These are phyloP conservation scores for Chrysolina haemoptera DNA, from an alignment of 2,888 invertebrate species.

Conservation along the genomic window DNA sequence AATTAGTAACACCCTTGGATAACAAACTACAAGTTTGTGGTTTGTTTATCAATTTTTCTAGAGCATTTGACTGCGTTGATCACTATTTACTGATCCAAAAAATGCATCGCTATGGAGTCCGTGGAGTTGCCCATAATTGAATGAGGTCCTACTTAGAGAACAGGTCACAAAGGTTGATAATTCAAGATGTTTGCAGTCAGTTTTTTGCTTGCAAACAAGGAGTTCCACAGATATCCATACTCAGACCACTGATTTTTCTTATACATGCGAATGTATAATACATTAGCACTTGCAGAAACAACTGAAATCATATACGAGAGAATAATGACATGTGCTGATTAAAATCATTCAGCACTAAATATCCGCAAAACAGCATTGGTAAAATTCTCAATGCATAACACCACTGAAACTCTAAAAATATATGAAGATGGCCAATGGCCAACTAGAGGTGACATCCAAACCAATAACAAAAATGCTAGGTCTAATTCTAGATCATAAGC, in stretches of 20 bases:
- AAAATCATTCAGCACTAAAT: too few relatives aligned
- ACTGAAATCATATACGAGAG: neutral
- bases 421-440: too few relatives aligned
- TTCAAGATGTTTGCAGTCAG: neutral
- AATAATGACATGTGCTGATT: too few relatives aligned
- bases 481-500: neutral
- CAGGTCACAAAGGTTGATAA: too few relatives aligned
- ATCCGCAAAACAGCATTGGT: too few relatives aligned
- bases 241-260: too few relatives aligned
- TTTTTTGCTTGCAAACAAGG: neutral
- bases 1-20: neutral
- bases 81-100: neutral
- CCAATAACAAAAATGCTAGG: too few relatives aligned
- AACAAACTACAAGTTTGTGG: too few relatives aligned
- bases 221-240: neutral
- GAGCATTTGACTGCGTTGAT: too few relatives aligned
- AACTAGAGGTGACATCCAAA: neutral
- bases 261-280: neutral
- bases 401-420: too few relatives aligned
- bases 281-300: neutral
- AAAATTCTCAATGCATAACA: too few relatives aligned
- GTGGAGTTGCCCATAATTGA: neutral
- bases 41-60: too few relatives aligned
- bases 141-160: neutral
- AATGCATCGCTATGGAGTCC: neutral